Conservation (phyloP, 2,888 invertebrate genomes). For the Philhelius pedissequus region DNA sequence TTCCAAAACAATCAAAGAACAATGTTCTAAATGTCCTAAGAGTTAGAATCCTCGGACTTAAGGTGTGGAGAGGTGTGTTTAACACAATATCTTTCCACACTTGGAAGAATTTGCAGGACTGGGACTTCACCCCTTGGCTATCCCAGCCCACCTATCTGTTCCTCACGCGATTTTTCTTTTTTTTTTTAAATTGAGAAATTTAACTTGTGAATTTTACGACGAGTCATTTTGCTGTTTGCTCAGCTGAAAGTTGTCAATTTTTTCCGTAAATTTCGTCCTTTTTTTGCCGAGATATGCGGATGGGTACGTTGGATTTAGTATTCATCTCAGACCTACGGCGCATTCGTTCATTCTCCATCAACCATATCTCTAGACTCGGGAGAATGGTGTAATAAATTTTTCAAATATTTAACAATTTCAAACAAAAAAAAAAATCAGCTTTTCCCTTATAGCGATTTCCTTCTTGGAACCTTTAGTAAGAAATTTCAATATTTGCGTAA, state of each 20-base stretch:
- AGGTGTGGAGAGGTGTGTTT: conserved; percentile 19
- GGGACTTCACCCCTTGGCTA: no score
- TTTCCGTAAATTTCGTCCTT: conserved; percentile 17
- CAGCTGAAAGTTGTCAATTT: conserved; percentile 39
- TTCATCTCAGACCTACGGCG: conserved; percentile 13
- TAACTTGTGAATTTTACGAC: conserved; percentile 53
- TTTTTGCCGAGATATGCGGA: background rate
- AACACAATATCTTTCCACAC: conserved; percentile 2
- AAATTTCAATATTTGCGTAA: conserved; percentile 12
- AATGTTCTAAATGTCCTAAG: conserved; percentile 50
- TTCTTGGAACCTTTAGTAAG: conserved; percentile 17
- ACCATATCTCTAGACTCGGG: no score
- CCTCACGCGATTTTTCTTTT: conserved; percentile 4
- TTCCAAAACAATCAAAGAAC: conserved; percentile 58
- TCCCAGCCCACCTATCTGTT: no score
- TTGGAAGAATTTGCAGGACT: background rate
- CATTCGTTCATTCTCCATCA: conserved; percentile 8
- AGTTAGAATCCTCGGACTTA: conserved; percentile 30
- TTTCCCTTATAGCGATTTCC: background rate
- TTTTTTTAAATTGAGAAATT: conserved; percentile 54
- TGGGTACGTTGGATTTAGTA: conserved; percentile 23
- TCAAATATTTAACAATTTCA: conserved; percentile 36
- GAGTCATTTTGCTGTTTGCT: conserved; percentile 16
- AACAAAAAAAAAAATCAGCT: background rate
- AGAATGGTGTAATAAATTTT: conserved; percentile 39